Conservation (phyloP, 2,797 vertebrate species). For the Enoplosus armatus region DNA sequence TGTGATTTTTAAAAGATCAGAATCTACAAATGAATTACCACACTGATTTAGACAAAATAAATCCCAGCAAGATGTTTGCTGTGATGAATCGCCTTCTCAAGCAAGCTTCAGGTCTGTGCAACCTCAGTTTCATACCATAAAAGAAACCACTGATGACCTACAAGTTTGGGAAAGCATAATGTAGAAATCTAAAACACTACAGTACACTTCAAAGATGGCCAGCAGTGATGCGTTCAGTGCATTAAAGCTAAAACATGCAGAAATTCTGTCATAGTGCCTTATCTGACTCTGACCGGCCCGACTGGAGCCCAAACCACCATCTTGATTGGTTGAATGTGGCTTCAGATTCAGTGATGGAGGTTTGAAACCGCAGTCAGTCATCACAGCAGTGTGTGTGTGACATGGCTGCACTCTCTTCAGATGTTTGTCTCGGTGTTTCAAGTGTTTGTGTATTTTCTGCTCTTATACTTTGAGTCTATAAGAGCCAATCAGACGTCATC, state of each 20-base stretch:
- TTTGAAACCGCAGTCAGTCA: constrained; percentile 13
- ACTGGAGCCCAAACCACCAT: constrained; percentile 1
- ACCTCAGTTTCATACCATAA: not conserved
- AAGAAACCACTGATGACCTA: not conserved
- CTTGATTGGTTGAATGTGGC: not conserved
- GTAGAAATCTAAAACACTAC: constrained; percentile 8
- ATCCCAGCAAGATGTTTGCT: not conserved
- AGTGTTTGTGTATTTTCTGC: constrained; percentile 20
- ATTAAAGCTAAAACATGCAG: constrained; percentile 43
- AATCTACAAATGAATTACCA: not conserved
- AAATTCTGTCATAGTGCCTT: constrained; percentile 9
- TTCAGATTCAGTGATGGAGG: constrained; percentile 9
- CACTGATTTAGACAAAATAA: not conserved
- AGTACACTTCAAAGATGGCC: not conserved
- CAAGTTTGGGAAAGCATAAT: not conserved
- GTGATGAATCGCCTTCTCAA: not conserved
- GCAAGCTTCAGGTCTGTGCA: not conserved
- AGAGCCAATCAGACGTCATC: not conserved
- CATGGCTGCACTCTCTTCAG: not conserved
- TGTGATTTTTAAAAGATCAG: not conserved
- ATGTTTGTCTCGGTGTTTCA: constrained; percentile 8
- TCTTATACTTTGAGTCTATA: constrained; percentile 7
- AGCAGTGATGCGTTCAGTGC: not conserved
- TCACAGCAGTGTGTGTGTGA: not conserved
- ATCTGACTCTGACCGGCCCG: not conserved